Evolutionary conservation across 2,888 invertebrate genomes (phyloP).

Genomic region (Julus scanicus): DNA sequence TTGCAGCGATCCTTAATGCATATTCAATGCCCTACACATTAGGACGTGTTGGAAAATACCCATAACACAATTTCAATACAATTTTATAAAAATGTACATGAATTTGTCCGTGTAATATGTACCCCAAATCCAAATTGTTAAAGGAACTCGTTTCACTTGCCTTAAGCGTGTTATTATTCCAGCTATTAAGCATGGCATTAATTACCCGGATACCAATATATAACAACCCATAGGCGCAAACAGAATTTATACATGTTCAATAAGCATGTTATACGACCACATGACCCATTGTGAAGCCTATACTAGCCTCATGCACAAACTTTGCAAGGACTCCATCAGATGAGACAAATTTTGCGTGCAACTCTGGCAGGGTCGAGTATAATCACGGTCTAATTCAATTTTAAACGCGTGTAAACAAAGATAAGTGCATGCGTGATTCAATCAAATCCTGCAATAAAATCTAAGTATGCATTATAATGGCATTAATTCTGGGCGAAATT

Average conservation of each 20-base stretch:
- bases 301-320: background rate
- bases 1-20: background rate
- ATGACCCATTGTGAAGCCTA: background rate
- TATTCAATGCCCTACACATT: background rate
- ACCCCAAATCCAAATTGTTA: background rate
- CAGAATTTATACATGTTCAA: background rate
- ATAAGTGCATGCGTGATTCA: constrained; percentile 36
- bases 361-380: constrained; percentile 3
- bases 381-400: constrained; percentile 30
- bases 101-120: background rate
- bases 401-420: constrained; percentile 19
- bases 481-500: constrained; percentile 22
- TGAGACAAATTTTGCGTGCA: background rate
- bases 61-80: background rate
- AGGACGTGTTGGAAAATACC: background rate
- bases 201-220: background rate
- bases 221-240: background rate
- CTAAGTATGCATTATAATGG: constrained; percentile 36
- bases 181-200: background rate
- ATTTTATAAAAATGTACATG: background rate
- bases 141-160: background rate
- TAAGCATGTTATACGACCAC: background rate
- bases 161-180: constrained; percentile 17
- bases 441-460: constrained; percentile 9
- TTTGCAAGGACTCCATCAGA: background rate